These are phyloP conservation scores for Cassiopea xamachana DNA, from an alignment of 30 jellyfish, hydroid and myxozoan species.

Conservation along the genomic window DNA sequence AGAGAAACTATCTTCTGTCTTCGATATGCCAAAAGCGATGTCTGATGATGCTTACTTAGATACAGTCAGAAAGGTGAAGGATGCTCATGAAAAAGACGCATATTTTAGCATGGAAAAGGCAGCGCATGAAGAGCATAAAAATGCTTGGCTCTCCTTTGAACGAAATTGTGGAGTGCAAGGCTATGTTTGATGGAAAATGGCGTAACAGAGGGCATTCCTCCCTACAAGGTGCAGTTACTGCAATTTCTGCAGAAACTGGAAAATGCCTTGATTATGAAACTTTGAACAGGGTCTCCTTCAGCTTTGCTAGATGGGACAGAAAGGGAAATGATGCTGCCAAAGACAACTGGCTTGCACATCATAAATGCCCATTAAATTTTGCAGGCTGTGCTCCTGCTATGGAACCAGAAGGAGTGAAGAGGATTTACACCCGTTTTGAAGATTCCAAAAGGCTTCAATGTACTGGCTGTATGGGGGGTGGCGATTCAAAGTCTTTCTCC, in stretches of 20 bases:
- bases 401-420: conserved; percentile 62
- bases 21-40: not conserved
- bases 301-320: conserved; percentile 17
- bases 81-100: not conserved
- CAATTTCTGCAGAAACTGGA: conserved; percentile 39
- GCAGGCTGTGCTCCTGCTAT: conserved; percentile 57
- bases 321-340: conserved; percentile 24
- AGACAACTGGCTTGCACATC: conserved; percentile 23
- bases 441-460: conserved; percentile 16
- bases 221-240: conserved; percentile 60
- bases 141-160: not conserved
- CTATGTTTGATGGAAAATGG: conserved; percentile 64
- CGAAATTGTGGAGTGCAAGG: conserved; percentile 28
- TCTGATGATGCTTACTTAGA: not conserved
- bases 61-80: not conserved
- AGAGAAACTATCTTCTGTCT: not conserved
- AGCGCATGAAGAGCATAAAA: conserved; percentile 7
- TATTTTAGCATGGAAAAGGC: not conserved
- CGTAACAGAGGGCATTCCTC: conserved; percentile 51
- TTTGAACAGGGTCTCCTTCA: conserved; percentile 10
- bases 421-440: conserved; percentile 15
- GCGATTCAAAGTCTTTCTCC: conserved; percentile 19
- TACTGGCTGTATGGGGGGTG: conserved; percentile 50
- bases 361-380: conserved; percentile 33
- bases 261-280: conserved; percentile 29